Percentiles rank a stretch among this genome's conserved stretches.
Conservation (phyloP, 2,888 invertebrate genomes). For the Thera obeliscata region DNA sequence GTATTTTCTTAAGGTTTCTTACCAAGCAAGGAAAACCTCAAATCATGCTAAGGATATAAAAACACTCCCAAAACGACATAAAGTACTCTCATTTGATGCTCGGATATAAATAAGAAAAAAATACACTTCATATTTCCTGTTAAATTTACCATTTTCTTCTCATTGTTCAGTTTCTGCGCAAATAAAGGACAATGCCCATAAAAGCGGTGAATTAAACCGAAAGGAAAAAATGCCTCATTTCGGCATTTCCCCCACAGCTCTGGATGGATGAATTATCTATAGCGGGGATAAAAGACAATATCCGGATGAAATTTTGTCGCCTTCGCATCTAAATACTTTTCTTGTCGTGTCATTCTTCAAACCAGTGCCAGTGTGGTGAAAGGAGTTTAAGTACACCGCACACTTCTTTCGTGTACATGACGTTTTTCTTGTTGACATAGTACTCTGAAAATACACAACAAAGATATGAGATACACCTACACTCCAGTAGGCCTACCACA, state of each 20-base stretch:
- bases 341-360: background rate
- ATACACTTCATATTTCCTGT: slow-evolving; percentile 30
- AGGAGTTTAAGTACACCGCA: too few species aligned
- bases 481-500: too few species aligned
- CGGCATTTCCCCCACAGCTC: slow-evolving; percentile 10
- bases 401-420: too few species aligned
- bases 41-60: too few species aligned
- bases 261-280: slow-evolving; percentile 22
- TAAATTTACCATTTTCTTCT: slow-evolving; percentile 24
- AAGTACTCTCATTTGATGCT: slow-evolving; percentile 8
- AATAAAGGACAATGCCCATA: slow-evolving; percentile 32
- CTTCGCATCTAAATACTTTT: background rate
- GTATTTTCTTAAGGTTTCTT: too few species aligned
- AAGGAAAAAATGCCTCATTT: slow-evolving; percentile 26
- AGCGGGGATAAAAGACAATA: slow-evolving; percentile 5
- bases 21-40: too few species aligned
- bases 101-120: slow-evolving; percentile 24
- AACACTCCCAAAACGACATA: background rate
- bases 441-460: too few species aligned
- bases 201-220: slow-evolving; percentile 26
- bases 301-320: background rate
- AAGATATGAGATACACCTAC: too few species aligned
- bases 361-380: too few species aligned
- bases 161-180: slow-evolving; percentile 29
- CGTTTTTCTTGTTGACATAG: too few species aligned